Conservation (phyloP, 2,888 invertebrate genomes). For the Morpho helenor region DNA sequence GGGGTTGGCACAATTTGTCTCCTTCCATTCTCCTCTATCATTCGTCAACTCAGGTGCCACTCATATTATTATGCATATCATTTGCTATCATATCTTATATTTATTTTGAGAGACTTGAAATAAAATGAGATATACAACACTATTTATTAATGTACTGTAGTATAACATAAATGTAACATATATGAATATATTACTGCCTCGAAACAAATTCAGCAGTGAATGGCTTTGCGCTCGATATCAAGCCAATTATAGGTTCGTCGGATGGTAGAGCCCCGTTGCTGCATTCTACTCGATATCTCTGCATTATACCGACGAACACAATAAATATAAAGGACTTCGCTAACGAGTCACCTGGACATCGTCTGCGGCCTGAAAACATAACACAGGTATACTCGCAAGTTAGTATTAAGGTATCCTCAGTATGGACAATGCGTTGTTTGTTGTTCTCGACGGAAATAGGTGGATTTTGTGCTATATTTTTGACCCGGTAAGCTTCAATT, state of each 20-base stretch:
- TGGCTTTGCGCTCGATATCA: conserved; percentile 51
- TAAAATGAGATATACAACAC: background rate
- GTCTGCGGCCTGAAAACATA: conserved; percentile 75
- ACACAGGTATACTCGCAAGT: background rate
- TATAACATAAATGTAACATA: background rate
- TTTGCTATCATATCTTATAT: too few species aligned
- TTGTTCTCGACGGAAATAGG: too few species aligned
- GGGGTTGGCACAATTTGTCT: too few species aligned
- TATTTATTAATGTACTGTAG: background rate
- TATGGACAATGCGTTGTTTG: too few species aligned
- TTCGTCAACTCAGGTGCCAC: too few species aligned
- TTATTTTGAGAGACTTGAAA: too few species aligned
- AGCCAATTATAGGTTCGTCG: conserved; percentile 47
- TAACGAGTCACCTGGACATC: conserved; percentile 82
- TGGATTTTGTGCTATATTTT: background rate
- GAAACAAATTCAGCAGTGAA: conserved; percentile 48
- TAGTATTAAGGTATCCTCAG: too few species aligned
- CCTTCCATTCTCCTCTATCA: too few species aligned
- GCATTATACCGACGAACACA: conserved; percentile 78
- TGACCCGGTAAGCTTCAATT: background rate
- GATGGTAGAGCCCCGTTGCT: conserved; percentile 50
- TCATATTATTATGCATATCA: too few species aligned
- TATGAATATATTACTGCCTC: conserved; percentile 6
- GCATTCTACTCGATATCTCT: conserved; percentile 62
- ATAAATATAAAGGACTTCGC: conserved; percentile 81